Evolutionary conservation across 1,140 invertebrate species (phyloP), one percentile per base, ranked within the genome.

Genomic region (Trigoniulus corallinus): DNA sequence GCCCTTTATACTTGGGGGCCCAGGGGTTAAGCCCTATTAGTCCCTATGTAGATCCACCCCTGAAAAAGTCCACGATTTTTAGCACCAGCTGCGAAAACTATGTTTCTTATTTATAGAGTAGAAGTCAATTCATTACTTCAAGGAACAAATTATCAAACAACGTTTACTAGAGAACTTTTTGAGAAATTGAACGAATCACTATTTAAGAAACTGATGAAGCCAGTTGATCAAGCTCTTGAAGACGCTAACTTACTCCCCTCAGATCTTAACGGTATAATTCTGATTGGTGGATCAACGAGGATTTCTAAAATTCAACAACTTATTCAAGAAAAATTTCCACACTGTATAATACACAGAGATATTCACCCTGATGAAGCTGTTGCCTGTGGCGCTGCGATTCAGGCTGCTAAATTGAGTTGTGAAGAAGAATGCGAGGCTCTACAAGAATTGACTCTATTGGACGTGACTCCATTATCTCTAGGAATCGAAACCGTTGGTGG

Each of bases 341-440:
- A 54, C 3, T 56, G 51, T 37, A 21, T 44, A 42, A 45, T 53
- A n/a, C 51, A 59, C 18, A 50, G 24, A n/a, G 39, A 15, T 4
- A 62, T 68, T 52, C 66, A 69, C 54, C 67, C 68, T 12, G 67
- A 70, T 51, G 67, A 71, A 51, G 66, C 65, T 34, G 68, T 71
- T 15, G 67, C 67, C 34, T 64, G 61, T 53, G 67, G 67, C 13
- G 67, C 67, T 24, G 65, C 66, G 13, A 55, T 69, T 23, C 66
- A 69, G 48, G 64, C 52, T 18, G 53, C 49, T 1, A 52, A 62
- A 20, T 21, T 65, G 1, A 43, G 53, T 34, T 67, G 69, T 12
- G 37, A 57, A 2, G n/a, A 18, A 27, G 3, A n/a, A 7, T 24
- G 4, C 7, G 50, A 47, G 3, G 39, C 26, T 3, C 3, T 51